Evolutionary conservation across 2,113 vertebrate species (phyloP), one percentile per base, ranked within the genome.

Genomic region (Pitta sordida): DNA sequence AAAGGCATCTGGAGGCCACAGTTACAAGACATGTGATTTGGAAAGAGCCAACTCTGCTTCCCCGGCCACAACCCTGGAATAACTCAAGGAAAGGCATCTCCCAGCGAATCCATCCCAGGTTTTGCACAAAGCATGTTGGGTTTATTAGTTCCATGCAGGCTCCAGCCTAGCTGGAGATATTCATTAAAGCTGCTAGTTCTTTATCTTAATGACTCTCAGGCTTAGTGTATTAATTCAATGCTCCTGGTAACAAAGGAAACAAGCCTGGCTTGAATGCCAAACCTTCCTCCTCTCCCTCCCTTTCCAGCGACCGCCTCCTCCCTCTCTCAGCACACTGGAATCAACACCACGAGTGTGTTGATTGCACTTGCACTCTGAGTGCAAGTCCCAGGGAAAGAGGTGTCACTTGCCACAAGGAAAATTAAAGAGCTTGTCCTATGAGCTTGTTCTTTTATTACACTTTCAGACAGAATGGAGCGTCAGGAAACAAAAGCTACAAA

Each of bases 201-300:
- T 96, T 96, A 96, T 96, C 94, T 95, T 94, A 96, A 96, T 94
- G 96, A 95, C 85, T 94, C 93, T 94, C 95, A 94, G 95, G 95
- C 95, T 94, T 93, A 95, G 71, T 63, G 87, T 90, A 93, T 95
- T 95, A 96, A 91, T 95, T 96, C 93, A 95, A 1, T 86, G 93
- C 87, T 96, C 87, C 64, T 93, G 68, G 85, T 96, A 96, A 96
- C 95, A 95, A 94, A 95, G 94, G 91, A 91, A 95, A 87, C 78
- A 86, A 94, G 87, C 76, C 64, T 52, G 51, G 43, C 79, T 88
- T 83, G 90, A 91, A 95, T 83, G 88, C 76, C 91, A 91, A 89
- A 36, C 49, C 86, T 92, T 95, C 73, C 95, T 88, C 44, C 53
- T 63, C 86, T 63, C 69, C 91, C 86, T 88, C 63, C 73, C 64